A percentile compares a stretch with the other conserved stretches of the same genome.
Evolutionary conservation across 2,888 invertebrate species (phyloP).

Genomic region (Mechanitis mazaeus): DNA sequence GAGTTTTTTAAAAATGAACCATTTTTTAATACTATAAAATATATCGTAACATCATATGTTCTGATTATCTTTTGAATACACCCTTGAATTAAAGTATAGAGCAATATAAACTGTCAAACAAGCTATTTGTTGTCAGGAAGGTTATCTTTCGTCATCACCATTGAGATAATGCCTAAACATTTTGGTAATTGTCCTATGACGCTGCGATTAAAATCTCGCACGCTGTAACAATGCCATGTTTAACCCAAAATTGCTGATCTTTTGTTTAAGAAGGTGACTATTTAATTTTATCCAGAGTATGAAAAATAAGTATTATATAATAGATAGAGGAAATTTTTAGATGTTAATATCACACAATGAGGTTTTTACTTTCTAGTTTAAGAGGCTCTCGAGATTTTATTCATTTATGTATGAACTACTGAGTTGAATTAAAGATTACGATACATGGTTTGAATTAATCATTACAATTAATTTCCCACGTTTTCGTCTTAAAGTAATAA

Average conservation of each 20-base stretch:
- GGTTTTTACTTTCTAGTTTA: no score
- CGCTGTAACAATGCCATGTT: constrained; percentile 1
- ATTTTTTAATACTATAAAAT: constrained; percentile 14
- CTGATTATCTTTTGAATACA: constrained; percentile 35
- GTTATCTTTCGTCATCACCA: constrained; percentile 40
- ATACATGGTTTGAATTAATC: neutral
- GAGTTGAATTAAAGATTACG: neutral
- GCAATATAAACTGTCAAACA: constrained; percentile 49
- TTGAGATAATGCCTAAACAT: constrained; percentile 10
- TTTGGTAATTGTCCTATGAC: constrained; percentile 1
- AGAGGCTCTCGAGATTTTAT: no score
- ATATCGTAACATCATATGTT: constrained; percentile 9
- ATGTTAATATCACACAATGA: no score
- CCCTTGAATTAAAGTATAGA: constrained; percentile 55
- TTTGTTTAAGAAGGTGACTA: neutral
- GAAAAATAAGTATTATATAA: no score
- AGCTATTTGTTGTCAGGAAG: constrained; percentile 58
- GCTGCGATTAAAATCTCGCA: neutral
- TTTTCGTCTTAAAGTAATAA: constrained; percentile 10
- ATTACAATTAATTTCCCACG: constrained; percentile 17
- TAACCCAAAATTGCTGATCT: neutral
- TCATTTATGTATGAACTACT: no score
- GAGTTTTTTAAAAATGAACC: no score
- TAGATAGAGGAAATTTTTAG: no score
- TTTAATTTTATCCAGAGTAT: neutral